A percentile compares a stretch with the other conserved stretches of the same genome.
Conservation (phyloP, 2,113 vertebrate genomes). For the Elanoides forficatus region DNA sequence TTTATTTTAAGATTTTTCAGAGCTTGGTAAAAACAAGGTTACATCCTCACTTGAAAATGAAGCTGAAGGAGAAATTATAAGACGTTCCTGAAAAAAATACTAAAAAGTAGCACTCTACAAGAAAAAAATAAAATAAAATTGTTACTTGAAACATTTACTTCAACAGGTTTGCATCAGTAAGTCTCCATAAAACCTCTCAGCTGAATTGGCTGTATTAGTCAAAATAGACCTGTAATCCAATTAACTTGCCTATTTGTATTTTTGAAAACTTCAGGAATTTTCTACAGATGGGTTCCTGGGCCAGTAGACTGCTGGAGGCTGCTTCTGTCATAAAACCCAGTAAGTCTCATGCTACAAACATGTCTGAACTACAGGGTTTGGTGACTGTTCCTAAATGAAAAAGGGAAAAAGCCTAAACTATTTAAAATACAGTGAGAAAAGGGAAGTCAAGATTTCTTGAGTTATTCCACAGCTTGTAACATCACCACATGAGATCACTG, state of each 20-base stretch:
- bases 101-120: neutral
- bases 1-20: neutral
- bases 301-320: neutral
- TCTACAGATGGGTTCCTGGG: neutral
- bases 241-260: neutral
- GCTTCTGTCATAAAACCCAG: neutral
- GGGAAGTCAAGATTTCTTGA: conserved; percentile 20
- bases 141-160: neutral
- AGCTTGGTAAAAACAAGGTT: neutral
- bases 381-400: neutral
- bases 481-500: neutral
- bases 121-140: neutral
- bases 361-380: neutral
- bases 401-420: neutral
- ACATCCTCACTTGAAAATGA: neutral
- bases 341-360: neutral
- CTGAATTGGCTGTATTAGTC: neutral
- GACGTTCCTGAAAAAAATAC: neutral
- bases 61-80: neutral
- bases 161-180: neutral
- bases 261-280: neutral
- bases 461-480: neutral
- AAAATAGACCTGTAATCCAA: neutral
- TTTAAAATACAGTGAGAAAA: neutral
- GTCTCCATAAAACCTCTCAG: neutral